Percentiles rank a stretch among this genome's conserved stretches.
These are phyloP conservation scores for Litocranius walleri DNA, from an alignment of 2,113 vertebrate species.

Conservation along the genomic window DNA sequence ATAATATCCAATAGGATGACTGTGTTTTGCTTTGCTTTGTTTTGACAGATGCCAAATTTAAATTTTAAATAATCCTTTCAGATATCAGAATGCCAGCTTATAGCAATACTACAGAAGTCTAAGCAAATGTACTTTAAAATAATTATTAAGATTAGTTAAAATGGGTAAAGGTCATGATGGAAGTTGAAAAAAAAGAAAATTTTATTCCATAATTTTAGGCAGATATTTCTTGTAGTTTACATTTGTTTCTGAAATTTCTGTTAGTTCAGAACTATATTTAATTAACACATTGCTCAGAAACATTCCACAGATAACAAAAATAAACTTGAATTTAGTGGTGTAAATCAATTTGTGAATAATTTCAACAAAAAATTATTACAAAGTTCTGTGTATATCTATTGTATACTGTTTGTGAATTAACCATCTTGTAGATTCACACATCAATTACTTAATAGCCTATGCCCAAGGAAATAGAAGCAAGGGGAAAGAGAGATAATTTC, in stretches of 20 bases:
- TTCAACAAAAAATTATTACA: neutral
- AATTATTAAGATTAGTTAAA: slow-evolving; percentile 82
- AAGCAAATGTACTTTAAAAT: slow-evolving; percentile 85
- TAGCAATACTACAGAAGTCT: slow-evolving; percentile 86
- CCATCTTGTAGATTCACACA: neutral
- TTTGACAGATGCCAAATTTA: slow-evolving; percentile 89
- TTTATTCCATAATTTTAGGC: neutral
- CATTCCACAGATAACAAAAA: neutral
- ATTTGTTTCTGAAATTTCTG: neutral
- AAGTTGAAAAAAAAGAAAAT: slow-evolving; percentile 4
- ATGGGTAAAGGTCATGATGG: slow-evolving; percentile 79
- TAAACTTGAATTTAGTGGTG: neutral
- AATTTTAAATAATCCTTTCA: slow-evolving; percentile 86
- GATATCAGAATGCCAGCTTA: slow-evolving; percentile 88
- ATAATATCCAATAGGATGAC: slow-evolving; percentile 77
- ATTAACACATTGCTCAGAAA: neutral
- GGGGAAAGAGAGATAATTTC: neutral
- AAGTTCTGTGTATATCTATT: neutral
- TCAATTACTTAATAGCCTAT: neutral
- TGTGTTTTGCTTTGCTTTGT: slow-evolving; percentile 61
- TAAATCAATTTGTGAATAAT: slow-evolving; percentile 29
- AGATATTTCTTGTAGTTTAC: neutral
- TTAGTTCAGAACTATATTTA: neutral
- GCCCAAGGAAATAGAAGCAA: neutral
- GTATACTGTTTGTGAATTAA: neutral